These are phyloP conservation scores for Cyprinella venusta DNA, from an alignment of 2,797 vertebrate species.

Conservation along the genomic window DNA sequence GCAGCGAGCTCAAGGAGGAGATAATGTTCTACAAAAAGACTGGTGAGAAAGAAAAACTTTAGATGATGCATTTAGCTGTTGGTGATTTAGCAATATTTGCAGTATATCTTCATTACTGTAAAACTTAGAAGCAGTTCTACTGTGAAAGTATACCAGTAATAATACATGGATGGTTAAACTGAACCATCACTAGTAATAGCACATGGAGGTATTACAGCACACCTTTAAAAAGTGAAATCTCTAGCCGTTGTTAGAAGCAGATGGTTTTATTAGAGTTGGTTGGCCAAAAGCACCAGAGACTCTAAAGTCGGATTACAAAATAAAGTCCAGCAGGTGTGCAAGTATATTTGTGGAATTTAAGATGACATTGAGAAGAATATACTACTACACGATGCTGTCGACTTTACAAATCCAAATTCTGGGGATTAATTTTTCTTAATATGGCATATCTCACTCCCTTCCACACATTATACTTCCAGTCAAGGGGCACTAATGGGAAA, in stretches of 20 bases:
- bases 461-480: not conserved
- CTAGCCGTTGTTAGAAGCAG: slow-evolving; percentile 22
- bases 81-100: too few relatives aligned
- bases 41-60: slow-evolving; percentile 73
- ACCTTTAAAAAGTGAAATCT: slow-evolving; percentile 15
- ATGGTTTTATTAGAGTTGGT: slow-evolving; percentile 37
- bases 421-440: not conserved
- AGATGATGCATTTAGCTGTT: not conserved
- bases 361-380: not conserved
- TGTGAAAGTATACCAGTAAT: not conserved
- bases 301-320: slow-evolving; percentile 26
- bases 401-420: not conserved
- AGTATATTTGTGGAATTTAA: slow-evolving; percentile 24
- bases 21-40: slow-evolving; percentile 97
- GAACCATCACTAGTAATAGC: slow-evolving; percentile 50
- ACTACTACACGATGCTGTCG: not conserved
- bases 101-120: not conserved
- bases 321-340: slow-evolving; percentile 32
- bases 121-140: not conserved
- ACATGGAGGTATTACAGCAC: slow-evolving; percentile 66
- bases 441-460: not conserved
- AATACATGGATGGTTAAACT: not conserved
- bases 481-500: too few relatives aligned
- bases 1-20: slow-evolving; percentile 95
- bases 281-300: slow-evolving; percentile 32